A percentile compares a stretch with the other conserved stretches of the same genome.
phyloP scores from a whole-genome alignment of 2,113 vertebrate species.

The Patagioenas fasciata region DNA sequence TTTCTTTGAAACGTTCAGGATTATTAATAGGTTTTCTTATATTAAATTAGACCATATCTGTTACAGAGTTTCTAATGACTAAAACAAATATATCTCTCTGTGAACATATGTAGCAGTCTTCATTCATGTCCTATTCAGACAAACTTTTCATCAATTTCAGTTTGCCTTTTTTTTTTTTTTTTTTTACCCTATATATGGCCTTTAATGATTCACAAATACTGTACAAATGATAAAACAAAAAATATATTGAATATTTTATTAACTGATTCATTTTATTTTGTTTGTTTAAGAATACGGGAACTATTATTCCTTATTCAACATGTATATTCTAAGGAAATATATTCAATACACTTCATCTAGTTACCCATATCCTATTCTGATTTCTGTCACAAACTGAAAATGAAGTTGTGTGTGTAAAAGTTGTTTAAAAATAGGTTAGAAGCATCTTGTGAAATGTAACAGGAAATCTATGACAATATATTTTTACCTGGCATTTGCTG shows the following conservation, averaged over 20 bases:
- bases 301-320: not conserved
- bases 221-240: not conserved
- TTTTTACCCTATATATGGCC: not conserved
- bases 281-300: not conserved
- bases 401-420: not conserved
- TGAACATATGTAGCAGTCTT: not conserved
- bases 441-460: slow-evolving; percentile 9
- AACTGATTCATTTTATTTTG: not conserved
- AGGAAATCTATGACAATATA: not conserved
- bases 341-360: not conserved
- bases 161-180: not conserved
- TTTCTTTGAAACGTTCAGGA: not conserved
- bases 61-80: not conserved
- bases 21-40: not conserved
- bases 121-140: not conserved
- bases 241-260: not conserved
- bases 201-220: not conserved
- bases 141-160: not conserved
- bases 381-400: not conserved
- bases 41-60: not conserved
- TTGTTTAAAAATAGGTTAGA: slow-evolving; percentile 34
- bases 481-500: slow-evolving; percentile 29
- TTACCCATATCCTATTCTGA: not conserved
- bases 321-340: not conserved
- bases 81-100: not conserved